Conservation (phyloP, 2,888 invertebrate species). For the Drosophila cognata region DNA sequence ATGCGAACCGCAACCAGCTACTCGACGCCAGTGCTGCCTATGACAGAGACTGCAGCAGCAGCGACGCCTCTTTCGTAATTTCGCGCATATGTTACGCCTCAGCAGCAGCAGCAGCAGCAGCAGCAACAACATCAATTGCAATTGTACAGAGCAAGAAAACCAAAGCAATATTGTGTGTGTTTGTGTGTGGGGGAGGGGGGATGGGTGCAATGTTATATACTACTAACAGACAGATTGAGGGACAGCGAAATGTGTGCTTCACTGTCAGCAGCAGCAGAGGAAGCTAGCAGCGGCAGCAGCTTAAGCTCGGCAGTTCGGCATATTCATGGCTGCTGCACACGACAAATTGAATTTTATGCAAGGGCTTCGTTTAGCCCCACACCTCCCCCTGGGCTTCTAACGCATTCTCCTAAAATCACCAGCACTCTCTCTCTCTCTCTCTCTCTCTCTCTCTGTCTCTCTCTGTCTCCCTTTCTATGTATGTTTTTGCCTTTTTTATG, state of each 20-base stretch:
- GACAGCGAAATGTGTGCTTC: conserved; percentile 60
- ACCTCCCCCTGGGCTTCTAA: conserved; percentile 20
- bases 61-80: conserved; percentile 71
- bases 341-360: conserved; percentile 82
- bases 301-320: conserved; percentile 72
- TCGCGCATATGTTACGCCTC: conserved; percentile 78
- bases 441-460: neutral
- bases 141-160: conserved; percentile 12
- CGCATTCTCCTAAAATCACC: conserved; percentile 33
- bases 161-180: neutral
- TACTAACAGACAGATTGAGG: conserved; percentile 41
- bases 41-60: conserved; percentile 47
- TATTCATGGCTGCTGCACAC: conserved; percentile 81
- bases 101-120: conserved; percentile 12
- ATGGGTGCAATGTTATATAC: conserved; percentile 29
- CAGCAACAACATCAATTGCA: conserved; percentile 47
- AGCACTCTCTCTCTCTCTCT: conserved; percentile 12
- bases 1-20: conserved; percentile 34
- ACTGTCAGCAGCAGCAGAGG: conserved; percentile 35
- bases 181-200: neutral
- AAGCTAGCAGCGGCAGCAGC: conserved; percentile 39
- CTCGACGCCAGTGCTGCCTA: conserved; percentile 28
- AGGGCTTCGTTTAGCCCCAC: conserved; percentile 50
- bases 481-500: neutral
- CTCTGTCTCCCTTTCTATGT: conserved; percentile 6